These are phyloP conservation scores for Poeciliopsis paucimaculata DNA, from an alignment of 2,797 vertebrate genomes.

Conservation along the genomic window DNA sequence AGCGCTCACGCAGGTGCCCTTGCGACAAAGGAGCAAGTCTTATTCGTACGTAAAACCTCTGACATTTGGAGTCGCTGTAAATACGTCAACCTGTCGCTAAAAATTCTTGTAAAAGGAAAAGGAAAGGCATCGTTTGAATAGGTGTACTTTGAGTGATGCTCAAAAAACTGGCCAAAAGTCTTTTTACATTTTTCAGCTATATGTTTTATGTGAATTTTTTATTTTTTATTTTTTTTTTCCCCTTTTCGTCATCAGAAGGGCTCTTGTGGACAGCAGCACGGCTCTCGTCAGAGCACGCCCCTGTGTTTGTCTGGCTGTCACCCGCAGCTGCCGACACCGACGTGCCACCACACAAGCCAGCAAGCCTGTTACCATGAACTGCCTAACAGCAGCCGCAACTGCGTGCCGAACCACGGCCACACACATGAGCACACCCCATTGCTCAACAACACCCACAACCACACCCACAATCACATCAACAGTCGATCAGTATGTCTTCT, in stretches of 20 bases:
- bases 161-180: conserved; percentile 9
- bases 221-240: background rate
- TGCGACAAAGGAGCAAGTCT: conserved; percentile 35
- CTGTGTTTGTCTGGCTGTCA: conserved; percentile 56
- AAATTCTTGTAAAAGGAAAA: conserved; percentile 28
- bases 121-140: conserved; percentile 26
- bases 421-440: conserved; percentile 57
- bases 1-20: conserved; percentile 37
- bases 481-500: conserved; percentile 69
- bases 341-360: conserved; percentile 64
- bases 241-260: conserved; percentile 68
- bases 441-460: conserved; percentile 70
- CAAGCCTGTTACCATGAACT: conserved; percentile 69
- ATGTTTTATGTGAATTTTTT: conserved; percentile 28
- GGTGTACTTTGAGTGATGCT: conserved; percentile 20
- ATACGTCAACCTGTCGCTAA: conserved; percentile 18
- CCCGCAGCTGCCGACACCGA: conserved; percentile 49
- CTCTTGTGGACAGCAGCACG: conserved; percentile 65
- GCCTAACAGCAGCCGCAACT: conserved; percentile 54
- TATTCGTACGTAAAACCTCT: conserved; percentile 47
- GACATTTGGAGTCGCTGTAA: conserved; percentile 45
- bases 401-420: conserved; percentile 54
- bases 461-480: conserved; percentile 60
- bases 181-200: conserved; percentile 43
- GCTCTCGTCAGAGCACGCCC: conserved; percentile 62